Conservation (phyloP, 1,140 invertebrate genomes). For the Calliopsis andreniformis region DNA sequence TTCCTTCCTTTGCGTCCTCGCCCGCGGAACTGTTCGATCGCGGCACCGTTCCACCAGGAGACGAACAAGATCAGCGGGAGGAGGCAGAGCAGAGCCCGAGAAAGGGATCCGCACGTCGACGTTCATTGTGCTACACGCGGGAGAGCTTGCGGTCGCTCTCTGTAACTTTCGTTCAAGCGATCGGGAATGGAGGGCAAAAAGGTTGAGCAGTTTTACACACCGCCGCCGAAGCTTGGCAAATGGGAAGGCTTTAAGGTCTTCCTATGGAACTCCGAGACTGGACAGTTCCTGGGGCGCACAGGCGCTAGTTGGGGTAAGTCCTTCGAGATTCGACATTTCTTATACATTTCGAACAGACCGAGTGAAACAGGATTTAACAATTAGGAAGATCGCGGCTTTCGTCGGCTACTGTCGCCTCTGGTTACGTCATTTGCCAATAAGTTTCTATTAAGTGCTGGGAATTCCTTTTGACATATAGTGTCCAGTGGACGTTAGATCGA, state of each 20-base stretch:
- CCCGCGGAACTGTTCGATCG: constrained; percentile 69
- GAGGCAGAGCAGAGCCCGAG: background rate
- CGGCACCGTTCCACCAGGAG: constrained; percentile 58
- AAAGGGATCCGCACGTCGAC: constrained; percentile 18
- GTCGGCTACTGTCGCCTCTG: no score
- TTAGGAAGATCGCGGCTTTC: background rate
- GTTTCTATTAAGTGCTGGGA: no score
- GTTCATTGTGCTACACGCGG: constrained; percentile 37
- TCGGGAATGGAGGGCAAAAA: constrained; percentile 88
- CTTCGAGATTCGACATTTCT: background rate
- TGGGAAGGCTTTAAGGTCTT: constrained; percentile 93
- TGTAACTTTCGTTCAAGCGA: constrained; percentile 13
- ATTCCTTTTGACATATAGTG: background rate
- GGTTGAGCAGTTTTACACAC: constrained; percentile 89
- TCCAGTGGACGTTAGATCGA: background rate
- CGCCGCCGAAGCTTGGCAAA: constrained; percentile 90
- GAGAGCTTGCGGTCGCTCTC: constrained; percentile 17
- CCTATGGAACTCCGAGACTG: constrained; percentile 93
- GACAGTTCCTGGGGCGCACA: constrained; percentile 93
- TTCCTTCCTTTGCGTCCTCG: constrained; percentile 73
- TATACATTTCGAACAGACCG: background rate
- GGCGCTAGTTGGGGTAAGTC: constrained; percentile 95
- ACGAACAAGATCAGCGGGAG: constrained; percentile 28
- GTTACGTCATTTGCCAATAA: no score
- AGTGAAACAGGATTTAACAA: background rate